These are phyloP conservation scores for Lepus townsendii DNA, from an alignment of 2,797 vertebrate species.

Conservation along the genomic window DNA sequence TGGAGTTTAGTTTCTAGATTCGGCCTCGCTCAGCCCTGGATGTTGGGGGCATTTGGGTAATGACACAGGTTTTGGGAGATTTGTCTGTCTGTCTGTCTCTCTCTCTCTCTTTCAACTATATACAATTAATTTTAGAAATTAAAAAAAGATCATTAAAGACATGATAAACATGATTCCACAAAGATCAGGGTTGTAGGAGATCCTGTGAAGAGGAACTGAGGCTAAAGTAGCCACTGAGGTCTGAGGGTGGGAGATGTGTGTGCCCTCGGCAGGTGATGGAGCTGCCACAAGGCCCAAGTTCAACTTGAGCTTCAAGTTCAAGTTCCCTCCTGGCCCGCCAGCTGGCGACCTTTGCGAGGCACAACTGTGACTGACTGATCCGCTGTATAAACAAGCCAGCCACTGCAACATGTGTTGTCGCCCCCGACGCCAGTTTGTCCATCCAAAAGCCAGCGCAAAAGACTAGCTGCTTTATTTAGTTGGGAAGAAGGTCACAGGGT, in stretches of 20 bases:
- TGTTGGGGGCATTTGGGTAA: too few species aligned
- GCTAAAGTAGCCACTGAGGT: rapidly evolving
- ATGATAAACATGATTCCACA: background rate
- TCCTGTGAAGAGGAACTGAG: background rate
- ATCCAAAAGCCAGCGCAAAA: slow-evolving; percentile 29
- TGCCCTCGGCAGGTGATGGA: background rate
- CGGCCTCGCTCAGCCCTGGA: too few species aligned
- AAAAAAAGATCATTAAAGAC: background rate
- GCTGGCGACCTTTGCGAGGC: slow-evolving; percentile 20
- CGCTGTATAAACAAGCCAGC: background rate
- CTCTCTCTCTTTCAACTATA: too few species aligned
- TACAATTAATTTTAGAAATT: too few species aligned
- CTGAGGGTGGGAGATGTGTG: background rate
- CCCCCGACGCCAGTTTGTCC: slow-evolving; percentile 14
- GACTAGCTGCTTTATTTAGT: slow-evolving; percentile 60
- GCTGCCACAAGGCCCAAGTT: background rate
- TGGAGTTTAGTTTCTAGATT: too few species aligned
- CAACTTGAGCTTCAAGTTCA: background rate
- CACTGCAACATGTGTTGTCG: background rate
- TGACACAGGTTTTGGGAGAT: too few species aligned
- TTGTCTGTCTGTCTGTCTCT: too few species aligned
- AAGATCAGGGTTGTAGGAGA: background rate
- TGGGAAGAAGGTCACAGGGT: slow-evolving; percentile 46
- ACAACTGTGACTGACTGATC: background rate
- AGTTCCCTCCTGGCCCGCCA: background rate